Conservation (phyloP, 30 jellyfish, hydroid and myxozoan genomes). For the Pseudorhiza aurosa region DNA sequence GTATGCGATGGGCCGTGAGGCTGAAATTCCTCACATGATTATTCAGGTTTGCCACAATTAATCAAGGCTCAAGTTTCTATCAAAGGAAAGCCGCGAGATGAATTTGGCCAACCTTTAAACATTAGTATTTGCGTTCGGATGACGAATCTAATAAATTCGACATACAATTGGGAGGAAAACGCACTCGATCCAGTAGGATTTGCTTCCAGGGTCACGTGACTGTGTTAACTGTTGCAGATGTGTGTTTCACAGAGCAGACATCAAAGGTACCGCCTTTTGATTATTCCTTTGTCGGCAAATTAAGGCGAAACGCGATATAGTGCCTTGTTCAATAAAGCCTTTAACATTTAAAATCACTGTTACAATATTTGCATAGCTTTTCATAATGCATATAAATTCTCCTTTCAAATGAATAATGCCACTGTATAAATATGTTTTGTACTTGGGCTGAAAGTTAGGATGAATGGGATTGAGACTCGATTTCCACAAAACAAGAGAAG, state of each 20-base stretch:
- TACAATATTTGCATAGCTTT: constrained; percentile 64
- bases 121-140: constrained; percentile 39
- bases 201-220: constrained; percentile 64
- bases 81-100: constrained; percentile 58
- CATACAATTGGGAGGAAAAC: constrained; percentile 42
- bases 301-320: constrained; percentile 45
- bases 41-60: constrained; percentile 31
- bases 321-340: constrained; percentile 55
- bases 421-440: constrained; percentile 33
- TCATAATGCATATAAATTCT: constrained; percentile 39
- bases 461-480: not conserved
- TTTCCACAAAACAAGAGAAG: constrained; percentile 13
- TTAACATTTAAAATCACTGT: constrained; percentile 58
- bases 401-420: constrained; percentile 45
- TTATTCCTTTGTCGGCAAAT: constrained; percentile 69
- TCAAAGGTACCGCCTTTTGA: constrained; percentile 52
- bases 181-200: constrained; percentile 23
- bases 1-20: constrained; percentile 29
- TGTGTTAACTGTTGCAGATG: constrained; percentile 77
- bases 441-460: constrained; percentile 12
- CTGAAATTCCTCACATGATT: constrained; percentile 31
- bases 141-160: constrained; percentile 20
- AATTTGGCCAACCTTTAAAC: constrained; percentile 36
- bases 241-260: constrained; percentile 41
- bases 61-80: constrained; percentile 39